Evolutionary conservation across 2,888 invertebrate species (phyloP).

Genomic region (Eugnorisma glareosa): DNA sequence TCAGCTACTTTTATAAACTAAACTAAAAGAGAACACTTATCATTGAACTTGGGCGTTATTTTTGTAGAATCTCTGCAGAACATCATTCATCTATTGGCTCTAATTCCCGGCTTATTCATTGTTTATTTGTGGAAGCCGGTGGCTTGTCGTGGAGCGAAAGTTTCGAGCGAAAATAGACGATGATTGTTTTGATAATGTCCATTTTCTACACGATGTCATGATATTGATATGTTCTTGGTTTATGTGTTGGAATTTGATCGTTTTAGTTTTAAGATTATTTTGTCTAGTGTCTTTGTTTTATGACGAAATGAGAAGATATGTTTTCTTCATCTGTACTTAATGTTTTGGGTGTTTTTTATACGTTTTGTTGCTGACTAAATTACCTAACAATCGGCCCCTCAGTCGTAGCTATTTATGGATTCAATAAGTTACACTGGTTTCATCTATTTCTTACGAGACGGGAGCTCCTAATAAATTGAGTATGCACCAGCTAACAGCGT

Average conservation of each 20-base stretch:
- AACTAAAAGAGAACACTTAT: constrained; percentile 52
- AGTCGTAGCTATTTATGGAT: constrained; percentile 28
- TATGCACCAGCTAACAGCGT: neutral
- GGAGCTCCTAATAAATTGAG: constrained; percentile 26
- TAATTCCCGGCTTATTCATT: constrained; percentile 53
- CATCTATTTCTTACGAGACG: constrained; percentile 23
- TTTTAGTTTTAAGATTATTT: constrained; percentile 3
- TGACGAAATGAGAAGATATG: constrained; percentile 8
- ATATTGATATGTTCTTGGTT: constrained; percentile 15
- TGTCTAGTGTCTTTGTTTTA: neutral
- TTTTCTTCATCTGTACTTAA: neutral
- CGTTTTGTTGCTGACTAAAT: neutral
- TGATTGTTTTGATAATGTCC: constrained; percentile 42
- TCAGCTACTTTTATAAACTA: constrained; percentile 38
- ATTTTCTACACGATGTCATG: constrained; percentile 57
- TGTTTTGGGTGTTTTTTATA: neutral
- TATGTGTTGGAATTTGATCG: neutral
- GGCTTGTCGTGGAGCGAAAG: constrained; percentile 50
- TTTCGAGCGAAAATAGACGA: constrained; percentile 50
- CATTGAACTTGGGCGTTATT: constrained; percentile 67
- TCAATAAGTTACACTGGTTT: constrained; percentile 28
- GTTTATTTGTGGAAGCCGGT: constrained; percentile 55
- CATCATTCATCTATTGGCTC: constrained; percentile 60
- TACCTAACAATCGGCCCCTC: neutral
- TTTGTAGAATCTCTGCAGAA: constrained; percentile 46